Evolutionary conservation across 2,113 vertebrate genomes (phyloP).

Genomic region (Eupsittula cactorum): DNA sequence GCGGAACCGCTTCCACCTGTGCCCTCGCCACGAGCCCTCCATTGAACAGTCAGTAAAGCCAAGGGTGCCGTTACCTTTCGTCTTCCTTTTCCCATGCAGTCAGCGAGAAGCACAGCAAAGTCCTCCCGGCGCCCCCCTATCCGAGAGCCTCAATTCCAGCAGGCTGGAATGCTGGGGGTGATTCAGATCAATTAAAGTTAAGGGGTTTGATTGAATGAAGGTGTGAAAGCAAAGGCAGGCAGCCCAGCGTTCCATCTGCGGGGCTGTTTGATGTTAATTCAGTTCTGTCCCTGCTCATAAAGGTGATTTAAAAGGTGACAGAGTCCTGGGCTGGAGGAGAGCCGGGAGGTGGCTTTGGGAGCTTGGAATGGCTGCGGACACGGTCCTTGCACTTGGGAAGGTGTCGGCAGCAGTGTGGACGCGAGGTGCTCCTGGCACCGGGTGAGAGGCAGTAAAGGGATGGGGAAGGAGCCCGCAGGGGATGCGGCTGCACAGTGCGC

Average conservation of each 20-base stretch:
- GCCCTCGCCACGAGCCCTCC: not conserved
- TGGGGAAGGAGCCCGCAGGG: not conserved
- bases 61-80: not conserved
- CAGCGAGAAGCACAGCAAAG: not conserved
- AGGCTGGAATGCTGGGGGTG: not conserved
- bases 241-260: not conserved
- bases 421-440: not conserved
- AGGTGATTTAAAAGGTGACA: not conserved
- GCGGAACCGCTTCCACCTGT: not conserved
- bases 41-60: not conserved
- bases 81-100: not conserved
- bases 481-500: not conserved
- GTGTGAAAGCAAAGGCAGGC: slow-evolving; percentile 7
- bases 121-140: not conserved
- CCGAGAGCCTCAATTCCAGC: not conserved
- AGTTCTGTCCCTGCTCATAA: not conserved
- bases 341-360: not conserved
- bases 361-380: not conserved
- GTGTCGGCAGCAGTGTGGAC: fast-evolving
- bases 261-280: not conserved
- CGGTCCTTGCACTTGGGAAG: not conserved
- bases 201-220: slow-evolving; percentile 36
- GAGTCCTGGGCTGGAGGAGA: not conserved
- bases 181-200: not conserved
- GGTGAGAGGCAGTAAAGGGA: not conserved